phyloP scores from a whole-genome alignment of 2,797 vertebrate species.

The Enteromius argenteus region DNA sequence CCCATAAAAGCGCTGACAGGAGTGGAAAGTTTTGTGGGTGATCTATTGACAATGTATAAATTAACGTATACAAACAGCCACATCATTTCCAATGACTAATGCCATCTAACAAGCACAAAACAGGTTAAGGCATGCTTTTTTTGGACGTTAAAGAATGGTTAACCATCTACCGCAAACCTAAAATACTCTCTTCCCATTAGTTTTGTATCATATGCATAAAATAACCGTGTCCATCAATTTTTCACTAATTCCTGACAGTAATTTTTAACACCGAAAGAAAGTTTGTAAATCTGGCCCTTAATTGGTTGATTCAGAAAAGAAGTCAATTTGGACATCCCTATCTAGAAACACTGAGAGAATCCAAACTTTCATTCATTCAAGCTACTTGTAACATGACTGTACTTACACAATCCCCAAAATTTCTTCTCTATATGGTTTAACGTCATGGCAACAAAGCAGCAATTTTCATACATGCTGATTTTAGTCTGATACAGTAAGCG shows the following conservation, averaged over 20 bases:
- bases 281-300: not conserved
- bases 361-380: not conserved
- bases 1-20: not conserved
- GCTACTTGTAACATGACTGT: constrained; percentile 2
- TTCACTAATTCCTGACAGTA: not conserved
- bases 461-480: constrained; percentile 19
- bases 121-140: not conserved
- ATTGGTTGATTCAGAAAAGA: not conserved
- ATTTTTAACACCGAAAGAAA: not conserved
- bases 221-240: not conserved
- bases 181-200: not conserved
- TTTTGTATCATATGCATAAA: not conserved
- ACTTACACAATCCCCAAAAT: not conserved
- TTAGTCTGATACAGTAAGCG: constrained; percentile 18
- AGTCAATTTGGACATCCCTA: not conserved
- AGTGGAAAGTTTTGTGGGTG: not conserved
- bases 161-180: not conserved
- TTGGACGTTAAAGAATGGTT: not conserved
- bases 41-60: not conserved
- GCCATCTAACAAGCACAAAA: not conserved
- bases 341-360: not conserved
- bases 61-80: not conserved
- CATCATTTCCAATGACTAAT: not conserved
- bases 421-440: not conserved
- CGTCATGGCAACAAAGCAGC: constrained; percentile 19